Percentiles rank a stretch among this genome's conserved stretches.
Conservation (phyloP, 1,140 invertebrate genomes). For the Cherax quadricarinatus region DNA sequence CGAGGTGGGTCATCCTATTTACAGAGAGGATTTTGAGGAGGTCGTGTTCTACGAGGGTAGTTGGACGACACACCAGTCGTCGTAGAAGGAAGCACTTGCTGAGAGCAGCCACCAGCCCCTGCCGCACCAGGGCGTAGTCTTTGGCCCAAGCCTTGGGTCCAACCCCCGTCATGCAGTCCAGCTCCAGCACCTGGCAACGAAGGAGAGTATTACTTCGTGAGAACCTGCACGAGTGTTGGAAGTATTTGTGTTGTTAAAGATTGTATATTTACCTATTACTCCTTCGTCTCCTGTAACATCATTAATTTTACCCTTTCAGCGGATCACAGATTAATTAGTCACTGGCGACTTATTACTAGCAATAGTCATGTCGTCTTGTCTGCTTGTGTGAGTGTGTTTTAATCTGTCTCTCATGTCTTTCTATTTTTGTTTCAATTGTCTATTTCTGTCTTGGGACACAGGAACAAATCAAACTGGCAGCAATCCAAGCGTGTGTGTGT, state of each 20-base stretch:
- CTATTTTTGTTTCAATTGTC: too few species aligned
- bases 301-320: background rate
- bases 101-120: slow-evolving; percentile 62
- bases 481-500: too few species aligned
- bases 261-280: background rate
- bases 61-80: slow-evolving; percentile 62
- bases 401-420: too few species aligned
- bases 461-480: too few species aligned
- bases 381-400: too few species aligned
- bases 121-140: slow-evolving; percentile 68
- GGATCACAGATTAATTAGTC: too few species aligned
- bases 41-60: slow-evolving; percentile 68
- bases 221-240: too few species aligned
- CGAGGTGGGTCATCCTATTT: slow-evolving; percentile 59
- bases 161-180: slow-evolving; percentile 72
- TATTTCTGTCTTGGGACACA: too few species aligned
- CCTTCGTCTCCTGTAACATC: background rate
- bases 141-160: slow-evolving; percentile 73
- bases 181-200: slow-evolving; percentile 49
- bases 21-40: slow-evolving; percentile 54
- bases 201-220: background rate
- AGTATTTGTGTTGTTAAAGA: too few species aligned
- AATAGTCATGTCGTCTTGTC: too few species aligned
- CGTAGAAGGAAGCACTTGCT: slow-evolving; percentile 35
- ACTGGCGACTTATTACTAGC: too few species aligned